phyloP scores from a whole-genome alignment of 2,888 invertebrate genomes.

The Chouioia cunea region DNA sequence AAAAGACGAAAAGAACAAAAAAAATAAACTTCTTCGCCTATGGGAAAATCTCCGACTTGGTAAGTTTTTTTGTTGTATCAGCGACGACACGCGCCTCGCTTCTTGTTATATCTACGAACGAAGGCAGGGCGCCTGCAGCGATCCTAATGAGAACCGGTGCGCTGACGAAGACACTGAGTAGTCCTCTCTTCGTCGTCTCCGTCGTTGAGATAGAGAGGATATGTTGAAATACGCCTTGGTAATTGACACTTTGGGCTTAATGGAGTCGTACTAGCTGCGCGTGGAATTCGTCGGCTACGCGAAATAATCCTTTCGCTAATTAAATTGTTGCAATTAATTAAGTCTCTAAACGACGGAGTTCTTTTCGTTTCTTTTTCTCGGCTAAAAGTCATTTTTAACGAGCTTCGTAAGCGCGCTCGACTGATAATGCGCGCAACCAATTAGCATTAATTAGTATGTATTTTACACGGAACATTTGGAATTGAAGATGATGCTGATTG shows the following conservation, averaged over 20 bases:
- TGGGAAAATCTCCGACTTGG: slow-evolving; percentile 40
- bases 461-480: neutral
- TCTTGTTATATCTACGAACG: slow-evolving; percentile 33
- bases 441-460: slow-evolving; percentile 37
- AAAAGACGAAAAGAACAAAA: neutral
- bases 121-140: slow-evolving; percentile 27
- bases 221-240: slow-evolving; percentile 30
- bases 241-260: slow-evolving; percentile 47
- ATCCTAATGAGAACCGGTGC: slow-evolving; percentile 48
- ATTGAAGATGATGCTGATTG: slow-evolving; percentile 20
- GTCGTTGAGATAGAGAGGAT: slow-evolving; percentile 14
- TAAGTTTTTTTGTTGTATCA: slow-evolving; percentile 17
- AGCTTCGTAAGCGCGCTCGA: slow-evolving; percentile 1
- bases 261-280: slow-evolving; percentile 35
- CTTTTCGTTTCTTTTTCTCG: slow-evolving; percentile 14
- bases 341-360: slow-evolving; percentile 27
- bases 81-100: slow-evolving; percentile 27
- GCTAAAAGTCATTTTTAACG: slow-evolving; percentile 24
- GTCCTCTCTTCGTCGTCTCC: neutral
- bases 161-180: neutral
- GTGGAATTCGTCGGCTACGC: slow-evolving; percentile 22
- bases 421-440: slow-evolving; percentile 15
- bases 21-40: slow-evolving; percentile 29
- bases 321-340: slow-evolving; percentile 46
- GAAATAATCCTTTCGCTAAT: slow-evolving; percentile 38